Evolutionary conservation across 2,888 invertebrate genomes (phyloP), one percentile per base, ranked within the genome.

Genomic region (Ormyrus nitidulus): DNA sequence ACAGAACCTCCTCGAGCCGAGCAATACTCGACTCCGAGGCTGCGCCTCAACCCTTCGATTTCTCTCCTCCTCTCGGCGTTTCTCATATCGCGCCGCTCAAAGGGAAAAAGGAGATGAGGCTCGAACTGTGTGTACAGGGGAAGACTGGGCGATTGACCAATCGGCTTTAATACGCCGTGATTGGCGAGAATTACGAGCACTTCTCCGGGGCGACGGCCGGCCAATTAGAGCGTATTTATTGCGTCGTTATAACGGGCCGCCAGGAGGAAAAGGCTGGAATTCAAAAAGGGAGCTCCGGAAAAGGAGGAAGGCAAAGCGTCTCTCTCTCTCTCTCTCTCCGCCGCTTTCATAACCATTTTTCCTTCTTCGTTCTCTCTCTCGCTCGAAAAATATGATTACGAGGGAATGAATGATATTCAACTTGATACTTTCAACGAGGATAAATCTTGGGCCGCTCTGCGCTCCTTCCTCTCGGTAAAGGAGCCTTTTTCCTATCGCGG

Each of bases 181-280:
- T 78, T 78, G 73, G 68, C 9, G 54, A 72, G 66, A 68, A 73
- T 78, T 66, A 73, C 66, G 64, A 49, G 5, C 51, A 48, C 9
- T 11, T 8, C 59, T n/a, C 13, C 51, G 59, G 0, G 34, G 34
- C 19, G 34, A 34, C 34, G 34, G 34, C 34, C 34, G 34, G 64
- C 73, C 73, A 78, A 78, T 73, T 78, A 61, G 44, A 46, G 10
- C 54, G 73, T 68, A 78, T 78, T 78, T 78, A 78, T 78, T 72
- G 68, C 72, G 66, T 61, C 76, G 61, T 76, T 76, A 69, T 56
- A 44, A 10, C 76, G 48, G 51, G 34, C 54, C 19, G 7, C 5
- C 59, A 54, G 54, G 34, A n/a, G 6, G 34, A 46, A 59, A 10
- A 11, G 49, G 19, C 6, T 54, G 61, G 44, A 73, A 72, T 71